These are phyloP conservation scores for Indri indri DNA, from an alignment of 2,113 vertebrate genomes.

Conservation along the genomic window DNA sequence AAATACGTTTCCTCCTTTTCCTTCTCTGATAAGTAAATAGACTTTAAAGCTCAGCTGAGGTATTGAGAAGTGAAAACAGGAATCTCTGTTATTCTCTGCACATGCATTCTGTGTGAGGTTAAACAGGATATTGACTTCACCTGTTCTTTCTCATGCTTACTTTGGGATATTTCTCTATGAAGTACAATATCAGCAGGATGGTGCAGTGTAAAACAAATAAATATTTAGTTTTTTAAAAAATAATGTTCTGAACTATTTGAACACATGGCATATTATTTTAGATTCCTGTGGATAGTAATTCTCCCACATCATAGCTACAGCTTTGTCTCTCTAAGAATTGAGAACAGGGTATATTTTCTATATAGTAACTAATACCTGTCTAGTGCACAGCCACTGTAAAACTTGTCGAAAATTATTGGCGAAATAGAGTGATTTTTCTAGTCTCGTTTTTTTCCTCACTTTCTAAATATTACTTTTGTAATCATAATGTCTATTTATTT, in stretches of 20 bases:
- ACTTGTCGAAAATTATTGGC: not conserved
- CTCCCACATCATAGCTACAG: not conserved
- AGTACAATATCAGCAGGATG: not conserved
- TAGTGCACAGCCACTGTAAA: not conserved
- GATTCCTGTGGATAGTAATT: not conserved
- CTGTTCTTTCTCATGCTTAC: not conserved
- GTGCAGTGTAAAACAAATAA: not conserved
- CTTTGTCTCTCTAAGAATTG: not conserved
- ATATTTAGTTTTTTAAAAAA: not conserved
- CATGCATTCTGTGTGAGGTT: not conserved
- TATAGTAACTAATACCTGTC: not conserved
- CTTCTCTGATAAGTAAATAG: not conserved
- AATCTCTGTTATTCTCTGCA: not conserved
- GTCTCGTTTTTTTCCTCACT: not conserved
- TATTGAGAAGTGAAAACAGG: not conserved
- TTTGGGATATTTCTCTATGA: not conserved
- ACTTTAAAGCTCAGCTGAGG: not conserved
- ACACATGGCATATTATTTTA: not conserved
- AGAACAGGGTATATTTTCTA: not conserved
- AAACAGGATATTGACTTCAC: not conserved
- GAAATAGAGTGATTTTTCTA: not conserved
- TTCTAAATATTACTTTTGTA: conserved; percentile 21
- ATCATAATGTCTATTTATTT: not conserved
- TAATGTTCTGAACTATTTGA: not conserved
- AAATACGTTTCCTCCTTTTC: not conserved